Percentiles rank a stretch among this genome's conserved stretches.
Conservation (phyloP, 2,888 invertebrate genomes). For the Drosophila demipolita region DNA sequence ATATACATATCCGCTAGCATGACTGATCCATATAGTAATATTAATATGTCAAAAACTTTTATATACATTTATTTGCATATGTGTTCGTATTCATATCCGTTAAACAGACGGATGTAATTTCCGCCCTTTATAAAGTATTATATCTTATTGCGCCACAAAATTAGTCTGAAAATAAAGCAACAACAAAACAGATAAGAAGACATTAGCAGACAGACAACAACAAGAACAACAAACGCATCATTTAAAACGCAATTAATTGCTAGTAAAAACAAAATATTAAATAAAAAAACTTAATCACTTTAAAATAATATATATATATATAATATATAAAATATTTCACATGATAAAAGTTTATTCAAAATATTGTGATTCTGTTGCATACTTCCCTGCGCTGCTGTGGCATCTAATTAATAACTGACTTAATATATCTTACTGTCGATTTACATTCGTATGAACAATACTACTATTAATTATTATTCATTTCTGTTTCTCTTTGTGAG, state of each 20-base stretch:
- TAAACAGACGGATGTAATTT: slow-evolving; percentile 9
- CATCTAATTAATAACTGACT: neutral
- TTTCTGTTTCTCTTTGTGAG: neutral
- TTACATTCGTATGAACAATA: neutral
- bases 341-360: neutral
- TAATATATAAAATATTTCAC: neutral
- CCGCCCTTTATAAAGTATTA: slow-evolving; percentile 1
- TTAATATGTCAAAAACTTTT: neutral
- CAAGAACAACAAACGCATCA: slow-evolving; percentile 13
- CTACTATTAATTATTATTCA: neutral
- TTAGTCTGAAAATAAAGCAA: slow-evolving; percentile 7
- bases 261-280: slow-evolving; percentile 7
- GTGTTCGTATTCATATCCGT: neutral
- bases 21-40: neutral
- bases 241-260: slow-evolving; percentile 50
- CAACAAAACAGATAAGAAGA: slow-evolving; percentile 30
- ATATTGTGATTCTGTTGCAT: slow-evolving; percentile 47
- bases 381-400: slow-evolving; percentile 44
- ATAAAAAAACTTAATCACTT: slow-evolving; percentile 16
- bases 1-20: neutral
- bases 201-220: slow-evolving; percentile 40
- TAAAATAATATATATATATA: slow-evolving; percentile 2
- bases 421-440: neutral
- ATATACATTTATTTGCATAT: neutral
- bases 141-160: slow-evolving; percentile 12